A percentile compares a stretch with the other conserved stretches of the same genome.
phyloP scores from a whole-genome alignment of 1,140 invertebrate species.

The Branchinecta lynchi region DNA sequence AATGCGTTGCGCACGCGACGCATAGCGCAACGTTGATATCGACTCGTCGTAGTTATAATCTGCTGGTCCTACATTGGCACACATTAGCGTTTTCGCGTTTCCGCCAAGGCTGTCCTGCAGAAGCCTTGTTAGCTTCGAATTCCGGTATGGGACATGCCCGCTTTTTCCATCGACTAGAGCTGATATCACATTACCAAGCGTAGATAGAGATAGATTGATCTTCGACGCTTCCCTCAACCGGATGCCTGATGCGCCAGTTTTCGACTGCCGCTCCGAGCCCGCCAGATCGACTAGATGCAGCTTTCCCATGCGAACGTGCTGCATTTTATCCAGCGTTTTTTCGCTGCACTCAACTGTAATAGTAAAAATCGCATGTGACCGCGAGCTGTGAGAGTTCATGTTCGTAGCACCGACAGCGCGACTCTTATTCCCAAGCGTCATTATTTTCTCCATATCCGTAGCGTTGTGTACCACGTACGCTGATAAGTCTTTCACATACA shows the following conservation, averaged over 20 bases:
- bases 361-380: constrained; percentile 77
- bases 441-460: constrained; percentile 60
- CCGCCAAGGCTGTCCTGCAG: constrained; percentile 89
- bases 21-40: constrained; percentile 89
- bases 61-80: constrained; percentile 87
- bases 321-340: constrained; percentile 41
- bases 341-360: constrained; percentile 68
- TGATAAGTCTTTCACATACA: constrained; percentile 62
- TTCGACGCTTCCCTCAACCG: constrained; percentile 85
- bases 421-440: constrained; percentile 67
- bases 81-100: constrained; percentile 93
- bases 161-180: constrained; percentile 85
- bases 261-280: constrained; percentile 74
- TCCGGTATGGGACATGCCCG: constrained; percentile 84
- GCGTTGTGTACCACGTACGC: constrained; percentile 63
- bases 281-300: constrained; percentile 50
- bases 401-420: constrained; percentile 59
- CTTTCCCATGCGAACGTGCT: constrained; percentile 56
- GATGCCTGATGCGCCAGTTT: constrained; percentile 75
- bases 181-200: constrained; percentile 86
- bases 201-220: constrained; percentile 85
- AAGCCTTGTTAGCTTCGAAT: constrained; percentile 81
- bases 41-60: constrained; percentile 96
- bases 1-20: constrained; percentile 93
- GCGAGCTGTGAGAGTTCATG: constrained; percentile 70